Evolutionary conservation across 2,797 vertebrate species (phyloP), one percentile per base, ranked within the genome.

Genomic region (Adrianichthys oophorus): DNA sequence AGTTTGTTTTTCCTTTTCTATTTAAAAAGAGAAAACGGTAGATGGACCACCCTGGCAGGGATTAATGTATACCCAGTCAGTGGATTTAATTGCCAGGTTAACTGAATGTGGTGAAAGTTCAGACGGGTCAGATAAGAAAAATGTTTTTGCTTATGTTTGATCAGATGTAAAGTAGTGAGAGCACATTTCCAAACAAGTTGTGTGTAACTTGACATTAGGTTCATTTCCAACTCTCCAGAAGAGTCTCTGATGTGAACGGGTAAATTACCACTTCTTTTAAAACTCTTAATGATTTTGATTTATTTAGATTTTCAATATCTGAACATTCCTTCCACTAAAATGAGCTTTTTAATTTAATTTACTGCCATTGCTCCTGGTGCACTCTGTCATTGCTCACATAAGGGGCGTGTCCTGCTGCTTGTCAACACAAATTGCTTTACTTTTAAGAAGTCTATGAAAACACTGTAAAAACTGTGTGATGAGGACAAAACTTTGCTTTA

Each of bases 41-140:
- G 63, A 81, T 53, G 72, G 87, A 88, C 88, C 88, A 88, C 88
- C 84, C 74, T 79, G 84, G 72, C 69, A 53, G 76, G 60, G 70
- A 76, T 83, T 75, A 64, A 79, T 77, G 63, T 55, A 48, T 59
- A 64, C 26, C 6, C 15, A 49, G 53, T 72, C 56, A 60, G 5
- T 37, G 61, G 49, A 58, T 76, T 89, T 79, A 52, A 71, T 71
- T 68, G 55, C 54, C 62, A 48, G 40, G 53, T 64, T 78, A 76
- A 79, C 67, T 50, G 48, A 69, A 52, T 47, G 62, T 53, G 55
- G 56, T 15, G 15, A 72, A 49, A 56, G 58, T 59, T 73, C 57
- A 56, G 17, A 57, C 18, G 70, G 70, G 79, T 70, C 68, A 74
- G 29, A 48, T 60, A 68, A 72, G 58, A 48, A 55, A 54, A 47